phyloP scores from a whole-genome alignment of 2,888 invertebrate species.

The Papilio elwesi region DNA sequence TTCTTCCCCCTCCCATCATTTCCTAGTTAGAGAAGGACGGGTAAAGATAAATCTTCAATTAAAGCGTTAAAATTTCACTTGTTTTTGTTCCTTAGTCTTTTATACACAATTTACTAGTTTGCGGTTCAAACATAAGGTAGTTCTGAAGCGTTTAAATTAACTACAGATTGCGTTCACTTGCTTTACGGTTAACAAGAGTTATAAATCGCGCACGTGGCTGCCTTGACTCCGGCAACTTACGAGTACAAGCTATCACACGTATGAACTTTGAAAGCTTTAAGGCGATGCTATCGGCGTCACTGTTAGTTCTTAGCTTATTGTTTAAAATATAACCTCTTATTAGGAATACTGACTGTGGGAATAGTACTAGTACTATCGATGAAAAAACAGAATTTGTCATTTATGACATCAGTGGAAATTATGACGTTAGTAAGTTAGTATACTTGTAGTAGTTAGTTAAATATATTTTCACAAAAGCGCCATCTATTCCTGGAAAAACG shows the following conservation, averaged over 20 bases:
- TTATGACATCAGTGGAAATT: too few relatives aligned
- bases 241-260: background rate
- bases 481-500: too few relatives aligned
- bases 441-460: too few relatives aligned
- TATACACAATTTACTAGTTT: background rate
- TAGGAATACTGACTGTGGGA: background rate
- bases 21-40: too few relatives aligned
- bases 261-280: background rate
- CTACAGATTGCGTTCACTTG: conserved; percentile 5
- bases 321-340: background rate
- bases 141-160: background rate
- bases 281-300: background rate
- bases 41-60: too few relatives aligned
- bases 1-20: too few relatives aligned
- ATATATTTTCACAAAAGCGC: too few relatives aligned
- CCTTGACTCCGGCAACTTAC: background rate
- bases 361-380: too few relatives aligned
- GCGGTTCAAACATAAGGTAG: background rate
- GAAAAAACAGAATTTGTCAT: too few relatives aligned
- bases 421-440: too few relatives aligned
- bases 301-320: background rate
- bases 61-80: background rate
- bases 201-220: conserved; percentile 19
- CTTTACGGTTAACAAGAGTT: conserved; percentile 18
- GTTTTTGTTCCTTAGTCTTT: too few relatives aligned